Conservation (phyloP, 1,140 invertebrate species). For the Drosophila tsacasi region DNA sequence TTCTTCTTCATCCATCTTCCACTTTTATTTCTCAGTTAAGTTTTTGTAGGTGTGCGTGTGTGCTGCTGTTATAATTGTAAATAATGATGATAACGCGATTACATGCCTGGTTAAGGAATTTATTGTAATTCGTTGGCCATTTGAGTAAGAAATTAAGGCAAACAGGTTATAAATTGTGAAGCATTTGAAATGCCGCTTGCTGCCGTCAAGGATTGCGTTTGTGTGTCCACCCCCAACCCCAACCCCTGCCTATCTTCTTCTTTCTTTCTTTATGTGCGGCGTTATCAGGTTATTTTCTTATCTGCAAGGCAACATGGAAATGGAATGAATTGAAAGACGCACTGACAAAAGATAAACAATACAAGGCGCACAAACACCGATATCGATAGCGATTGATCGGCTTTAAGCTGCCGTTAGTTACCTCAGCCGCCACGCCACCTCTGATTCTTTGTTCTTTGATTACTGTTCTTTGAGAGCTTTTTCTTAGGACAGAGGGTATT, state of each 20-base stretch:
- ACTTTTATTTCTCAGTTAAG: constrained; percentile 13
- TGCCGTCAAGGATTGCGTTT: constrained; percentile 25
- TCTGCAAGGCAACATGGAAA: constrained; percentile 48
- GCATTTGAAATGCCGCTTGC: constrained; percentile 49
- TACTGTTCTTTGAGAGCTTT: not conserved
- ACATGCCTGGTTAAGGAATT: constrained; percentile 72
- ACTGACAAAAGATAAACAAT: constrained; percentile 45
- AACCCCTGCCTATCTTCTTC: not conserved
- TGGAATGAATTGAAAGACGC: constrained; percentile 56
- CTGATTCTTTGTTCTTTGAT: constrained; percentile 1
- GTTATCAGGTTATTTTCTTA: constrained; percentile 36
- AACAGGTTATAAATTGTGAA: constrained; percentile 53
- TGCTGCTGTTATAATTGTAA: constrained; percentile 70
- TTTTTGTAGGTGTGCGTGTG: constrained; percentile 22
- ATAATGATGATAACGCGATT: constrained; percentile 79
- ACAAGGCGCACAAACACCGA: constrained; percentile 33
- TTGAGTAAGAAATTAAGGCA: constrained; percentile 73
- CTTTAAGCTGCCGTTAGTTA: constrained; percentile 25
- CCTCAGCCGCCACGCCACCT: not conserved
- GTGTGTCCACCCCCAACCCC: not conserved
- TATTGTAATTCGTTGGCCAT: constrained; percentile 71
- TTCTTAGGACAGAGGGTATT: not conserved
- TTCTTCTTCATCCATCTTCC: constrained; percentile 11
- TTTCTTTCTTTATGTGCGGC: constrained; percentile 11
- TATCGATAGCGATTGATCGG: constrained; percentile 47